These are phyloP conservation scores for Macroglossus sobrinus DNA, from an alignment of 2,113 vertebrate species.

Conservation along the genomic window DNA sequence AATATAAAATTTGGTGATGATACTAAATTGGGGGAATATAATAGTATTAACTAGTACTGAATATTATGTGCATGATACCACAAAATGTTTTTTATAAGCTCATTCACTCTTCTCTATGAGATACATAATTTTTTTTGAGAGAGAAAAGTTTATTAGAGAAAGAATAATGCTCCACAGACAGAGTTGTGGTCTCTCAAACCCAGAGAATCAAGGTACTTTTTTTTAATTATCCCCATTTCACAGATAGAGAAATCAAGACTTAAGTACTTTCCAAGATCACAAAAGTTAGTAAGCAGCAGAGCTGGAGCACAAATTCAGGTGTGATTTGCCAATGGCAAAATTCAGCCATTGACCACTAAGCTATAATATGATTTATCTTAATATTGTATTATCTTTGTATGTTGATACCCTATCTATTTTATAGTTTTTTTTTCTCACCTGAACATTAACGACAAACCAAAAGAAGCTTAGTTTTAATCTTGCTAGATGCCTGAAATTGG, in stretches of 20 bases:
- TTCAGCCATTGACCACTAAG: background rate
- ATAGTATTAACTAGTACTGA: slow-evolving; percentile 8
- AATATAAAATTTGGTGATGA: slow-evolving; percentile 14
- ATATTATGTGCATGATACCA: background rate
- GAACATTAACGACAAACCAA: slow-evolving; percentile 15
- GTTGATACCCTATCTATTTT: background rate
- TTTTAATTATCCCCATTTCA: background rate
- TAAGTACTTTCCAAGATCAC: slow-evolving; percentile 5
- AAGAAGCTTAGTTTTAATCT: slow-evolving; percentile 12
- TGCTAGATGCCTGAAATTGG: background rate
- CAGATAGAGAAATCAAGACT: slow-evolving; percentile 9
- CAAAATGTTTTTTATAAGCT: background rate
- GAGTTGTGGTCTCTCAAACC: too few species aligned
- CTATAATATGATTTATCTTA: slow-evolving; percentile 5
- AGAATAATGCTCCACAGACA: too few species aligned
- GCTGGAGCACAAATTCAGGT: background rate
- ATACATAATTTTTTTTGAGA: background rate
- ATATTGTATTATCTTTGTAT: background rate
- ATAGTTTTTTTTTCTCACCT: slow-evolving; percentile 6
- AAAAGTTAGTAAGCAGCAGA: slow-evolving; percentile 12
- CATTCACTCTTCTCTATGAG: slow-evolving; percentile 10
- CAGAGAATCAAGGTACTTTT: too few species aligned
- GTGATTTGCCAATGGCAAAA: background rate
- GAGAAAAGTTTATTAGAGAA: too few species aligned
- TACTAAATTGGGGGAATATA: background rate